phyloP scores from a whole-genome alignment of 2,888 invertebrate species.

The Sinhomidia bicolor region DNA sequence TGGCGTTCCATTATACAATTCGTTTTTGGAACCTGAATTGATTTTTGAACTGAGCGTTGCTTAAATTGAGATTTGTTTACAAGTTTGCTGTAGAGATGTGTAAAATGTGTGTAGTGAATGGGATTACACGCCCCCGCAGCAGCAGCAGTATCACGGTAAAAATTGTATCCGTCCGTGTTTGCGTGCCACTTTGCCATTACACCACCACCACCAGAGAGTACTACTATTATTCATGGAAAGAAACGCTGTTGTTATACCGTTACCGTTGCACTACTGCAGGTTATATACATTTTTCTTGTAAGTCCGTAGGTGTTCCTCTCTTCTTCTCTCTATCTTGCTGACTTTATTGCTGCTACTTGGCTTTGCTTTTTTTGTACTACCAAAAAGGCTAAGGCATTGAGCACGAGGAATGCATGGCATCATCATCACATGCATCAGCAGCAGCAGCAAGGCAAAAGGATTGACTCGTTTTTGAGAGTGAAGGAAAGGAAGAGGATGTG shows the following conservation, averaged over 20 bases:
- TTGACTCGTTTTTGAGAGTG: not conserved
- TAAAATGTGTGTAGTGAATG: not conserved
- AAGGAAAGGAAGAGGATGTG: conserved; percentile 74
- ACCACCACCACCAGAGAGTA: not conserved
- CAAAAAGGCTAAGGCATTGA: conserved; percentile 52
- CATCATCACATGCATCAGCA: not conserved
- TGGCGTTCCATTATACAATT: not conserved
- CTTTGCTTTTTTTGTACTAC: conserved; percentile 16
- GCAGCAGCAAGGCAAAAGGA: conserved; percentile 21
- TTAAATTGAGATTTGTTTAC: too few species aligned
- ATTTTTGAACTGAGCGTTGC: not conserved
- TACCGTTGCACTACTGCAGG: not conserved
- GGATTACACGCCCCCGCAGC: not conserved
- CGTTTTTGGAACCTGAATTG: not conserved
- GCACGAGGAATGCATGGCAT: not conserved
- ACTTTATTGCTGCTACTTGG: conserved; percentile 29
- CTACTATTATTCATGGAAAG: not conserved
- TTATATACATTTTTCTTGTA: too few species aligned
- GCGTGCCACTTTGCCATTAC: not conserved
- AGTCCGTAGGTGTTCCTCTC: conserved; percentile 18
- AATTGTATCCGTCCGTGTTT: not conserved
- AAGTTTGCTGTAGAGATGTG: too few species aligned
- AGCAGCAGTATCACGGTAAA: not conserved
- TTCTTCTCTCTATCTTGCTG: too few species aligned
- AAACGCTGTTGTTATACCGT: not conserved